These are phyloP conservation scores for Leucosticte australis DNA, from an alignment of 2,113 vertebrate genomes.

Conservation along the genomic window DNA sequence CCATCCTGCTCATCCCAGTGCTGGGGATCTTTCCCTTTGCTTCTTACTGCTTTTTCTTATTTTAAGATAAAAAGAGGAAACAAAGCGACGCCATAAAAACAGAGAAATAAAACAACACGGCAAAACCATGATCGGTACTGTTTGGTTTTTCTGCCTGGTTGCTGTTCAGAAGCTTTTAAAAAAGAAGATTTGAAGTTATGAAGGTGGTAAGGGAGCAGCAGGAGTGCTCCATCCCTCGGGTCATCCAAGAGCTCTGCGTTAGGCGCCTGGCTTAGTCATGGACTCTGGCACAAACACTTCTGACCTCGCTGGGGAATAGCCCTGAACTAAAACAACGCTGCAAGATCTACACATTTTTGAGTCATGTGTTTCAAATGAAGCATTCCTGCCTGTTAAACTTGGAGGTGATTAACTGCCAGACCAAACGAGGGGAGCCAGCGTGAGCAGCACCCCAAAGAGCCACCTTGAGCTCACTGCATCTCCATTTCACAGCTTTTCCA, in stretches of 20 bases:
- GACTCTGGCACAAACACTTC: conserved; percentile 39
- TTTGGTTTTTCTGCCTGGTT: background rate
- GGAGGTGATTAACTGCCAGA: background rate
- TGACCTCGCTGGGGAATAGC: background rate
- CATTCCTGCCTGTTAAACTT: background rate
- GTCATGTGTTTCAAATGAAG: conserved; percentile 23
- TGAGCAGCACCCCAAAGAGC: background rate
- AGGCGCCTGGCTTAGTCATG: background rate
- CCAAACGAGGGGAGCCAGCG: background rate
- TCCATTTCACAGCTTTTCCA: background rate
- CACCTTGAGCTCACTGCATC: background rate
- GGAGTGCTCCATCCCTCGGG: background rate
- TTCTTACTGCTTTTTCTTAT: background rate
- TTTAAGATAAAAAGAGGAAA: background rate
- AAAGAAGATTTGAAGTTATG: background rate
- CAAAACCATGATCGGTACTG: background rate
- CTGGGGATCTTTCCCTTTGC: background rate
- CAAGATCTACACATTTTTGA: conserved; percentile 24
- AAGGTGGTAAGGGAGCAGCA: background rate
- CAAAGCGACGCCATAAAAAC: fast-evolving
- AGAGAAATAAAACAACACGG: fast-evolving
- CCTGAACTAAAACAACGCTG: background rate
- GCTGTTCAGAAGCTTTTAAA: background rate
- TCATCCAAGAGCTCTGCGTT: background rate
- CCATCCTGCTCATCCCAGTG: background rate